A percentile compares a stretch with the other conserved stretches of the same genome.
Evolutionary conservation across 2,797 vertebrate species (phyloP).

Genomic region (Ispidina lecontei): DNA sequence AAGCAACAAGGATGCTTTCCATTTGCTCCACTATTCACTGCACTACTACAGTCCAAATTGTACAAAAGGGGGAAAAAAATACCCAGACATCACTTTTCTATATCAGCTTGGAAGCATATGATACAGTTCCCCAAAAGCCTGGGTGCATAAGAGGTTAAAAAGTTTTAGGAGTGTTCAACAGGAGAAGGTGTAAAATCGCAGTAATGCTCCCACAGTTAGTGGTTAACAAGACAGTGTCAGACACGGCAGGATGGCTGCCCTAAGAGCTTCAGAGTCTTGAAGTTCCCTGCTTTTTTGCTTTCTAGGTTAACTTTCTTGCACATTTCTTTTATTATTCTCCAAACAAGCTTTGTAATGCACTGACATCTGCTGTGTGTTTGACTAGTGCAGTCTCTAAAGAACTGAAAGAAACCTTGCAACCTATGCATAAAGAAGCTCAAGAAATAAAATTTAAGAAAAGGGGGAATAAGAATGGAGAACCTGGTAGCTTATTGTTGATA

Average conservation of each 20-base stretch:
- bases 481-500: background rate
- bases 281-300: background rate
- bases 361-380: slow-evolving; percentile 75
- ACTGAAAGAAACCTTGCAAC: background rate
- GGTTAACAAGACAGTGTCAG: background rate
- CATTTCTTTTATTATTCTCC: background rate
- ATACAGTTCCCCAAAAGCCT: background rate
- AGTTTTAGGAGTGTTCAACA: background rate
- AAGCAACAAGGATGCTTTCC: background rate
- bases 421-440: accelerated
- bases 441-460: background rate
- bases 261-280: background rate
- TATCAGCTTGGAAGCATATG: background rate
- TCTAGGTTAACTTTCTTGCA: background rate
- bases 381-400: background rate
- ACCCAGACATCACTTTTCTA: background rate
- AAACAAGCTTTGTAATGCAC: slow-evolving; percentile 63
- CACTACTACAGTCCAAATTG: background rate
- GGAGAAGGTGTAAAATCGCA: background rate
- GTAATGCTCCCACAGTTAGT: background rate
- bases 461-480: background rate
- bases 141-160: background rate
- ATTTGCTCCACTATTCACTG: background rate
- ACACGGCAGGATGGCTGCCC: background rate
- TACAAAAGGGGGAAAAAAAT: background rate